These are phyloP conservation scores for Rhagonycha fulva DNA, from an alignment of 2,888 invertebrate species.

Conservation along the genomic window DNA sequence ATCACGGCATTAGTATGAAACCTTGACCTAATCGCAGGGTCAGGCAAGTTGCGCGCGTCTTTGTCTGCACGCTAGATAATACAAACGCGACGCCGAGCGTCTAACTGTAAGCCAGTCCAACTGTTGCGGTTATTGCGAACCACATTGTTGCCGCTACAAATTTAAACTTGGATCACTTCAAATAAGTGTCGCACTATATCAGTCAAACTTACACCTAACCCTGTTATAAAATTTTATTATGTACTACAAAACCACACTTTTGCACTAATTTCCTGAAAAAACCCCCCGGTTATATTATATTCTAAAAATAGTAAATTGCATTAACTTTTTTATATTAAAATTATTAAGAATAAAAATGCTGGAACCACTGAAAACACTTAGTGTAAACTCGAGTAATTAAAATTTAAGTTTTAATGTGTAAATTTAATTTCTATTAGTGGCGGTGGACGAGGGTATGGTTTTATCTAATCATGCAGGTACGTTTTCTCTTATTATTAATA, in stretches of 20 bases:
- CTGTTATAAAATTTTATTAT: neutral
- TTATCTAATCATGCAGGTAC: conserved; percentile 41
- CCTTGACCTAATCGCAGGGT: conserved; percentile 51
- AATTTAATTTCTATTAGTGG: neutral
- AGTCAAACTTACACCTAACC: neutral
- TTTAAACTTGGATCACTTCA: neutral
- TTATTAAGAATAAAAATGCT: neutral
- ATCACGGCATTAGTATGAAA: conserved; percentile 48
- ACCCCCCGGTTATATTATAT: neutral
- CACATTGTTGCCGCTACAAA: conserved; percentile 14
- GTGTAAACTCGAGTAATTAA: neutral
- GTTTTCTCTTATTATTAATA: conserved; percentile 6
- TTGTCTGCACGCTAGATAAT: conserved; percentile 57
- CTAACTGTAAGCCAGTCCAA: conserved; percentile 44
- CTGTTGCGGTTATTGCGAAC: conserved; percentile 45
- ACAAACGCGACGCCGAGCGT: conserved; percentile 44
- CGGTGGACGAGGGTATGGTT: conserved; percentile 35
- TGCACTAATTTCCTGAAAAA: neutral
- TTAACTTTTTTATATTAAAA: neutral
- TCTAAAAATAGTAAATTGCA: neutral
- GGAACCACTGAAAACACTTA: neutral
- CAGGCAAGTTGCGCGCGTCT: conserved; percentile 55
- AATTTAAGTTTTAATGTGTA: neutral
- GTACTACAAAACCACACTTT: neutral
- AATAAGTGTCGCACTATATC: neutral